Evolutionary conservation across 1,140 invertebrate species (phyloP), one percentile per base, ranked within the genome.

Genomic region (Ditylenchus dipsaci): DNA sequence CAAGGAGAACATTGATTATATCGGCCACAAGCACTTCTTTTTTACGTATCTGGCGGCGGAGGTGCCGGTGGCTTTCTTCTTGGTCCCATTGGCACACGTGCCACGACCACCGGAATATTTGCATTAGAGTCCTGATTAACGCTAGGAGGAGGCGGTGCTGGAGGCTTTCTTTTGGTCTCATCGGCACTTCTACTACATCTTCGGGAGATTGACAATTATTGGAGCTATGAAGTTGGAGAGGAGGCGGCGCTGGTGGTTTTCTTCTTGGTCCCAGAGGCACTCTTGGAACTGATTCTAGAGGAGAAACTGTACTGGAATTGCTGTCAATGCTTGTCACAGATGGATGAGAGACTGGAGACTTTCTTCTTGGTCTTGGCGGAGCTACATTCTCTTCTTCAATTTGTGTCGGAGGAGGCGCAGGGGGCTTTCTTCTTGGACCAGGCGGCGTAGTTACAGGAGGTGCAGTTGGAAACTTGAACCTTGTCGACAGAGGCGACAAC

Each of bases 381-480:
- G 13, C 29, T 13, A 21, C 19, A 43, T n/a, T 19, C 29, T n/a
- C 59, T 5, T 29, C 59, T 30, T 19, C 59, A n/a, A 19, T 61
- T 30, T 42, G 53, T 19, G 42, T 42, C 26, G 67, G 67, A 19
- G 56, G 49, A 19, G 68, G 67, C 21, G 68, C 68, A 27, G 68
- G 68, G 27, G 68, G 68, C 30, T 68, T 68, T 13, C 67, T 38
- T 58, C 42, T 63, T 17, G 38, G 56, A 13, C 42, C 11, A 67
- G 47, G 63, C 29, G 47, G 67, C 27, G 45, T 27, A 1, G 3
- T 38, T 38, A 38, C 33, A 38, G 61, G 26, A 43, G 29, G 49
- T 17, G 68, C 23, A 17, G 73, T 76, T 23, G 73, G 73, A 68
- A 75, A 75, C 11, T 70, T 67, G 43, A 75, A 75, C 26, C 74